Percentiles rank a stretch among this genome's conserved stretches.
phyloP scores from a whole-genome alignment of 2,113 vertebrate species.

The Electrona antarctica region DNA sequence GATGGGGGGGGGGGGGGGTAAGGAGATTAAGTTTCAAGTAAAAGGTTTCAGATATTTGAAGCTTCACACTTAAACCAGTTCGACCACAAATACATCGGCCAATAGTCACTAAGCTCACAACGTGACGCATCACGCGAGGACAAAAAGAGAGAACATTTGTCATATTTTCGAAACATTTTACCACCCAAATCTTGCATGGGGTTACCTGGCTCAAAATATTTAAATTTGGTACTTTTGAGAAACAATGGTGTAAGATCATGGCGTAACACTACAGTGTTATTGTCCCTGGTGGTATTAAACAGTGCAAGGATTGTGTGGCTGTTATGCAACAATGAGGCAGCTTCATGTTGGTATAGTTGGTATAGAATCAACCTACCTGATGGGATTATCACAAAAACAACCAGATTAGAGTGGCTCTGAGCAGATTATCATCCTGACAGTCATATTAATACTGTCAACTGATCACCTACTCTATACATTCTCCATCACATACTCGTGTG shows the following conservation, averaged over 20 bases:
- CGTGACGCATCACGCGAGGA: no score
- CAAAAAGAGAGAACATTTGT: no score
- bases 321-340: conserved; percentile 63
- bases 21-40: no score
- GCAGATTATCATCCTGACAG: conserved; percentile 52
- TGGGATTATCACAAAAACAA: conserved; percentile 65
- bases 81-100: no score
- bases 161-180: no score
- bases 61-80: no score
- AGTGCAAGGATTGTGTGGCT: conserved; percentile 43
- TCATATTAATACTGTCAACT: conserved; percentile 37
- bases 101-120: no score
- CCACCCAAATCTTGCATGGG: no score
- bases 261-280: conserved; percentile 28
- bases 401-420: conserved; percentile 58
- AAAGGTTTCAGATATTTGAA: no score
- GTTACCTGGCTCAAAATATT: no score
- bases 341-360: conserved; percentile 51
- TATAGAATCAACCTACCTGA: conserved; percentile 68
- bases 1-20: no score
- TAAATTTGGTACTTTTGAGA: no score
- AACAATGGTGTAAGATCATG: not conserved
- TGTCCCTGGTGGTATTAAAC: conserved; percentile 53
- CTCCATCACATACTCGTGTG: conserved; percentile 21
- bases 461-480: conserved; percentile 18